Evolutionary conservation across 2,888 invertebrate species (phyloP).

Genomic region (Schizotus pectinicornis): DNA sequence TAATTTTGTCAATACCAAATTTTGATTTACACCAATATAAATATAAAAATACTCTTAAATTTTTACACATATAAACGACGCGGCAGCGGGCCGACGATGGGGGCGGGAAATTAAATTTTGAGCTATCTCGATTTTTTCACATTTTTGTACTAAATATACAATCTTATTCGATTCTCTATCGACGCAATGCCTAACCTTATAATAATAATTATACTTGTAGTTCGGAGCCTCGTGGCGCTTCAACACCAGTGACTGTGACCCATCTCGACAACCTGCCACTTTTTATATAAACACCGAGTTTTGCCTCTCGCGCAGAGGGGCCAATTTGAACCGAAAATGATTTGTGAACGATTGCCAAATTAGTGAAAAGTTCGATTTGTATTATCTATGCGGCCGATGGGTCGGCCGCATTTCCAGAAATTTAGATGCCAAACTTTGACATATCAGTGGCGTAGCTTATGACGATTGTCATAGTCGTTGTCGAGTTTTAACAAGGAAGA

Average conservation of each 20-base stretch:
- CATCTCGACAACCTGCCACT: constrained; percentile 58
- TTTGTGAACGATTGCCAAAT: constrained; percentile 57
- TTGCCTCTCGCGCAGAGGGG: constrained; percentile 1
- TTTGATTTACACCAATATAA: constrained; percentile 63
- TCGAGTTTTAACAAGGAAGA: constrained; percentile 59
- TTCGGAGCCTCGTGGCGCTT: constrained; percentile 55
- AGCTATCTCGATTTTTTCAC: constrained; percentile 59
- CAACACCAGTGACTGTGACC: constrained; percentile 58
- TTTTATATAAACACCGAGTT: constrained; percentile 31
- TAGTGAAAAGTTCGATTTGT: constrained; percentile 57
- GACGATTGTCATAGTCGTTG: constrained; percentile 55
- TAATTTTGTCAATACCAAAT: constrained; percentile 61
- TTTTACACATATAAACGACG: constrained; percentile 61
- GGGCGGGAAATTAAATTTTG: constrained; percentile 57
- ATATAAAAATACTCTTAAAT: constrained; percentile 62
- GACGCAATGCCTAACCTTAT: constrained; percentile 59
- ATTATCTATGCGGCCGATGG: constrained; percentile 54
- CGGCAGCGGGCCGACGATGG: constrained; percentile 40
- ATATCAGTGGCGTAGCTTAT: constrained; percentile 51
- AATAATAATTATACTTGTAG: constrained; percentile 52
- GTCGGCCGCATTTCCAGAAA: constrained; percentile 57
- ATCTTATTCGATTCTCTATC: constrained; percentile 61
- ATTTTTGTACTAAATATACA: constrained; percentile 59
- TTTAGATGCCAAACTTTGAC: constrained; percentile 57
- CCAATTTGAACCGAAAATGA: constrained; percentile 56